A percentile compares a stretch with the other conserved stretches of the same genome.
These are phyloP conservation scores for Drosophila sturtevanti DNA, from an alignment of 1,140 invertebrate genomes.

Conservation along the genomic window DNA sequence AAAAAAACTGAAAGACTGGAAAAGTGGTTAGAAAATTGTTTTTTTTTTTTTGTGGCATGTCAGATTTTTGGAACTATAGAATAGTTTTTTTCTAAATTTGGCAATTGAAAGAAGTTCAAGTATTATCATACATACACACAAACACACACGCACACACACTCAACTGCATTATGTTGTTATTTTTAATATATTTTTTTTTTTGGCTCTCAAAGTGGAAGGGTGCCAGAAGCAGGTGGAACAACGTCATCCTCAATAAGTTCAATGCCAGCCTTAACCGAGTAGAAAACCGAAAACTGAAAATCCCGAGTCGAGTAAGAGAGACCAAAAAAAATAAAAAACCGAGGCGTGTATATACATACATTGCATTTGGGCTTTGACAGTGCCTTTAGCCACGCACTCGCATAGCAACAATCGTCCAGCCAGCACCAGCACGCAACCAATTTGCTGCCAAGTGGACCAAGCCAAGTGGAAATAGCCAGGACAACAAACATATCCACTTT, in stretches of 20 bases:
- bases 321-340: not conserved
- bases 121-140: not conserved
- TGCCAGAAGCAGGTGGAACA: not conserved
- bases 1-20: no score
- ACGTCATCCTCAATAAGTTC: conserved; percentile 40
- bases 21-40: no score
- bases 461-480: no score
- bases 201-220: not conserved
- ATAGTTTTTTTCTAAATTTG: not conserved
- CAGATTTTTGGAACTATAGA: not conserved
- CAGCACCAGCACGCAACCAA: conserved; percentile 23
- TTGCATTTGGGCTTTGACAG: not conserved
- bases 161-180: not conserved
- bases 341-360: not conserved
- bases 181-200: no score
- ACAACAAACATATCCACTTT: no score
- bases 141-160: not conserved
- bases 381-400: conserved; percentile 50
- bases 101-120: not conserved
- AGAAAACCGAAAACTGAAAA: conserved; percentile 12
- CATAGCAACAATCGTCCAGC: conserved; percentile 66
- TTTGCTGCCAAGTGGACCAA: not conserved
- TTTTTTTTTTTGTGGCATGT: no score
- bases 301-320: conserved; percentile 3
- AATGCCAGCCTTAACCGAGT: conserved; percentile 36